Evolutionary conservation across 2,113 vertebrate species (phyloP), one percentile per base, ranked within the genome.

Genomic region (Oncorhynchus nerka): DNA sequence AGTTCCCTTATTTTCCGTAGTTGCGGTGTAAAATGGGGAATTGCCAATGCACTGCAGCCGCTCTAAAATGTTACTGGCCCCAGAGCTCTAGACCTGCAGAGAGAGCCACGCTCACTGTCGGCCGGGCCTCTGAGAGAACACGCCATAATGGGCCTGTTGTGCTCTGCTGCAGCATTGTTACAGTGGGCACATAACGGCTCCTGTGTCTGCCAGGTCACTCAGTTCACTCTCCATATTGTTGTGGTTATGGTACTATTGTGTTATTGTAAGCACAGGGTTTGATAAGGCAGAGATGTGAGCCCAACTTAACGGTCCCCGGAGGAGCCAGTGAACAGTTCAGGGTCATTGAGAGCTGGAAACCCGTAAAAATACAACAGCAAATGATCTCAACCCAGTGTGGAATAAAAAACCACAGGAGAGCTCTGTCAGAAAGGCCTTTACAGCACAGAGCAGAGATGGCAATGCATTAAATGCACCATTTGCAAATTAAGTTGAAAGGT

Each of bases 101-200:
- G 75, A 79, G 20, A 55, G 51, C 13, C 51, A 48, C 39, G 74
- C 83, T 88, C 73, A 85, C 84, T 79, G 78, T 81, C 83, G 85
- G 80, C 30, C 28, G 15, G 51, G 51, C 51, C 51, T 55, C 51
- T 55, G 83, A 87, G 84, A 87, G 83, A 90, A 89, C 81, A 70
- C 76, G 75, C 83, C 86, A 82, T 81, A 90, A 88, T 89, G 74
- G 76, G 75, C 74, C 86, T 85, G 88, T 90, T 89, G 85, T 88
- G 82, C 81, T 34, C 67, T 71, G 30, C 55, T 70, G 28, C 55
- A 70, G 81, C 85, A 87, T 85, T 88, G 86, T 89, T 85, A 84
- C 75, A 77, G 81, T 68, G 61, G 74, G 45, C 79, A 71, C 75
- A 86, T 84, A 88, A 89, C 84, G 73, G 77, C 64, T 62, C 61